phyloP scores from a whole-genome alignment of 1,140 invertebrate genomes.

The Cydia strobilella region DNA sequence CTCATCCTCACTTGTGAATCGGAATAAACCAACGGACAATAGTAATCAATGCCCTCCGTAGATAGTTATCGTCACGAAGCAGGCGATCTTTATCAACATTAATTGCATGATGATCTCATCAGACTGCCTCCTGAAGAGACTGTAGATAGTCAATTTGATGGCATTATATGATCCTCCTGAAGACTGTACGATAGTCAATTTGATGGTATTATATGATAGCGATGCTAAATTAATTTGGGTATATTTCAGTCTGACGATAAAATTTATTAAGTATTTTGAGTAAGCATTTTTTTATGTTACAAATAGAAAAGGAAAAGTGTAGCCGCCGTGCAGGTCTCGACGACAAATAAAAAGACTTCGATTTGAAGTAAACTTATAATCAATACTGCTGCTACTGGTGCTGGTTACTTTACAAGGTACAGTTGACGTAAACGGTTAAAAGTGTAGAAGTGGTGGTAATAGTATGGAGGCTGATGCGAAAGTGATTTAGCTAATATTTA shows the following conservation, averaged over 20 bases:
- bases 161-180: slow-evolving; percentile 14
- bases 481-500: too few relatives aligned
- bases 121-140: background rate
- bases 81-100: slow-evolving; percentile 5
- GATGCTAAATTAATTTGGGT: background rate
- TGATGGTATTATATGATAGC: background rate
- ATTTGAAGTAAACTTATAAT: too few relatives aligned
- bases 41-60: slow-evolving; percentile 49
- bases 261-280: too few relatives aligned
- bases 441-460: too few relatives aligned
- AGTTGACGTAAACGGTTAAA: too few relatives aligned
- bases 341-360: too few relatives aligned
- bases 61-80: slow-evolving; percentile 52
- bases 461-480: too few relatives aligned
- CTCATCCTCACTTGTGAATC: slow-evolving; percentile 43
- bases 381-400: too few relatives aligned
- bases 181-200: background rate
- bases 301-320: too few relatives aligned
- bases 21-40: slow-evolving; percentile 52
- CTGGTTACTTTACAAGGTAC: too few relatives aligned
- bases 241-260: background rate
- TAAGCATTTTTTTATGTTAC: too few relatives aligned
- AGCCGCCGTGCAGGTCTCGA: too few relatives aligned
- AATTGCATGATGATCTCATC: slow-evolving; percentile 30
- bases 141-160: background rate